Conservation (phyloP, 2,888 invertebrate genomes). For the Cyclophora albipunctata region DNA sequence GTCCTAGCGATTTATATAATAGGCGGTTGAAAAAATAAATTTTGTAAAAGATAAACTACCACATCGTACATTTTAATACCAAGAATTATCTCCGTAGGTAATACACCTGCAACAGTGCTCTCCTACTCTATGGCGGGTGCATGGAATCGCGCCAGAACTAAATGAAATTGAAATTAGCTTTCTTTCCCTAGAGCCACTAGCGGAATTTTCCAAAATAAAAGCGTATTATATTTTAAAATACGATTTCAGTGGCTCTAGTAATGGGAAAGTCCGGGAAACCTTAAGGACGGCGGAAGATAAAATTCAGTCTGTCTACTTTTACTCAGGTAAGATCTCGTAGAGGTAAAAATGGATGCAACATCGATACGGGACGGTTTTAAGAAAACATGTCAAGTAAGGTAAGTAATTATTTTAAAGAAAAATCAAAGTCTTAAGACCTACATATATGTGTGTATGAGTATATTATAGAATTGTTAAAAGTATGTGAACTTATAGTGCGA, state of each 20-base stretch:
- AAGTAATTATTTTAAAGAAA: no score
- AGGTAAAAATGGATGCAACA: no score
- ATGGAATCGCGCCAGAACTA: conserved; percentile 75
- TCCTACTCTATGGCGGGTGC: conserved; percentile 50
- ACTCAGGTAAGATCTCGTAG: neutral
- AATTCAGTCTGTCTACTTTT: neutral
- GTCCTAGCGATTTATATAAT: no score
- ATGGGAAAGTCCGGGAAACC: conserved; percentile 40
- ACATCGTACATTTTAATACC: no score
- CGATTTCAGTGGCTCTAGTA: conserved; percentile 51
- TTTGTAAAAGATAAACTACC: no score
- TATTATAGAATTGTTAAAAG: no score
- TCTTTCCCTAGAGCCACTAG: conserved; percentile 68
- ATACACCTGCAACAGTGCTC: conserved; percentile 3
- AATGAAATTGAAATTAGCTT: conserved; percentile 76
- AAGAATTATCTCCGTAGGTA: conserved; percentile 9
- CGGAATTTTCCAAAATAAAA: conserved; percentile 71
- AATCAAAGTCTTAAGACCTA: no score
- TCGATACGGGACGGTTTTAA: no score
- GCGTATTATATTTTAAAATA: conserved; percentile 73
- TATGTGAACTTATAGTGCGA: no score
- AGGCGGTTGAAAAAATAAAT: no score
- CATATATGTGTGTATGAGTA: no score
- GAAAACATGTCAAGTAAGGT: no score
- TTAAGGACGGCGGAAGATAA: conserved; percentile 15